Percentiles rank a stretch among this genome's conserved stretches.
Evolutionary conservation across 2,888 invertebrate species (phyloP).

Genomic region (Byasa hedistus): DNA sequence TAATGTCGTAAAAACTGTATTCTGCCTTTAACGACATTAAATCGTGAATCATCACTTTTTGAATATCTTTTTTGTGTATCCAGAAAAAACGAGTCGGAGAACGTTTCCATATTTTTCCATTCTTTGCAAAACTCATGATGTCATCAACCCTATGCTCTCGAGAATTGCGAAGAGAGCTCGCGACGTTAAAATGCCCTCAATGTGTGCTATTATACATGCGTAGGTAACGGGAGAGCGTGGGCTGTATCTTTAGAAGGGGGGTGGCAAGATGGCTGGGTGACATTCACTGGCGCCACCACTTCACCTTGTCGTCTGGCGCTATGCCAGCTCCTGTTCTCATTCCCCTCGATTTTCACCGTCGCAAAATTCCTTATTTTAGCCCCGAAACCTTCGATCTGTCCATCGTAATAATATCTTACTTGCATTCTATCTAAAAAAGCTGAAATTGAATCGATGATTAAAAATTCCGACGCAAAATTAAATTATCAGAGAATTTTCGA

Average conservation of each 20-base stretch:
- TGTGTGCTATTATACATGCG: slow-evolving; percentile 21
- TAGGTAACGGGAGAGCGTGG: slow-evolving; percentile 19
- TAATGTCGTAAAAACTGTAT: too few relatives aligned
- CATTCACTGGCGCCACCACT: slow-evolving; percentile 74
- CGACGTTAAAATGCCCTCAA: slow-evolving; percentile 8
- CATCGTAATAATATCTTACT: too few relatives aligned
- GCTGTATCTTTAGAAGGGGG: slow-evolving; percentile 26
- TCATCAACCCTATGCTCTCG: slow-evolving; percentile 1
- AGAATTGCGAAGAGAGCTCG: slow-evolving; percentile 12
- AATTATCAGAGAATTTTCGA: too few relatives aligned
- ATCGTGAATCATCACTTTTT: too few relatives aligned
- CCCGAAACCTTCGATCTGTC: slow-evolving; percentile 27
- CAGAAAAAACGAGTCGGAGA: too few relatives aligned
- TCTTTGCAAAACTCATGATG: background rate
- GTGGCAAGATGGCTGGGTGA: slow-evolving; percentile 44
- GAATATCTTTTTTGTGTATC: too few relatives aligned
- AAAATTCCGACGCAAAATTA: too few relatives aligned
- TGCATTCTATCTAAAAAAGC: too few relatives aligned
- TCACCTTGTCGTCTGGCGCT: slow-evolving; percentile 71
- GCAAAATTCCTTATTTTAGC: slow-evolving; percentile 20
- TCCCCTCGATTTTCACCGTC: slow-evolving; percentile 4
- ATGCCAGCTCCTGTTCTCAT: slow-evolving; percentile 52
- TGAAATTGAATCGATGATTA: too few relatives aligned
- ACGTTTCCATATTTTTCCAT: background rate
- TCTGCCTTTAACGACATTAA: too few relatives aligned